Percentiles rank a stretch among this genome's conserved stretches.
phyloP scores from a whole-genome alignment of 2,888 invertebrate species.

The Nymphalis urticae region DNA sequence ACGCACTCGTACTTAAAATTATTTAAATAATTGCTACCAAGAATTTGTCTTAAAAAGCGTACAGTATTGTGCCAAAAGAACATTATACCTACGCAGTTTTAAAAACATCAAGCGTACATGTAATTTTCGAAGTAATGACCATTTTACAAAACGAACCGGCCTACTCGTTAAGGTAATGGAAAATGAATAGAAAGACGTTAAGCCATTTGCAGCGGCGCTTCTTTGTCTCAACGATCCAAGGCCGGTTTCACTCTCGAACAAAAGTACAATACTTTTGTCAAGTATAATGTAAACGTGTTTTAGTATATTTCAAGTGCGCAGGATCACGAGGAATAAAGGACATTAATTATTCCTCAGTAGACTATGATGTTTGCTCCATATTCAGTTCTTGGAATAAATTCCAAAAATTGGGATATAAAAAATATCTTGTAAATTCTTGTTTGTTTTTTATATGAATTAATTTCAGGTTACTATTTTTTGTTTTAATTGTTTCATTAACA shows the following conservation, averaged over 20 bases:
- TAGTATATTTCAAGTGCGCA: constrained; percentile 23
- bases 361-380: neutral
- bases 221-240: constrained; percentile 37
- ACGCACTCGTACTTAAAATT: neutral
- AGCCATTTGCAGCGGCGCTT: constrained; percentile 24
- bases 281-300: constrained; percentile 29
- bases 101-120: neutral
- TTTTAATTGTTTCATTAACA: too few relatives aligned
- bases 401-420: neutral
- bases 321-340: constrained; percentile 8
- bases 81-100: neutral
- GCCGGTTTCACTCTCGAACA: constrained; percentile 38
- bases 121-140: constrained; percentile 10
- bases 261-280: constrained; percentile 36
- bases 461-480: too few relatives aligned
- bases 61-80: neutral
- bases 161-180: constrained; percentile 24
- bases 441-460: too few relatives aligned
- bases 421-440: too few relatives aligned
- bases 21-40: neutral
- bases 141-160: constrained; percentile 14
- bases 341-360: constrained; percentile 1
- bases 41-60: neutral
- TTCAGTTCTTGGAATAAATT: neutral
- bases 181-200: constrained; percentile 12